Conservation (phyloP, 2,113 vertebrate genomes). For the Leptobrachium ailaonicum region DNA sequence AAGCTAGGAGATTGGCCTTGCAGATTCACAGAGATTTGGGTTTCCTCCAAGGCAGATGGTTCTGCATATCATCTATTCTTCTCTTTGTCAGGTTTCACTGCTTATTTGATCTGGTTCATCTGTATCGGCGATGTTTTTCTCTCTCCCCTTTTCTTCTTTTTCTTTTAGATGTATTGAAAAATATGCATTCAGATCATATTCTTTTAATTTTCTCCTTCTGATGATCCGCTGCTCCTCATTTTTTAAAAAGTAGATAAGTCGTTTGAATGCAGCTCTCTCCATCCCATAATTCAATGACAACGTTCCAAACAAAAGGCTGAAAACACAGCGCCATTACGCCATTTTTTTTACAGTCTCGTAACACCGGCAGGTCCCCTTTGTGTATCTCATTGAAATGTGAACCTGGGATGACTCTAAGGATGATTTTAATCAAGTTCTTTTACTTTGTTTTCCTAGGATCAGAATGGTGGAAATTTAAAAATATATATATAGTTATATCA, state of each 20-base stretch:
- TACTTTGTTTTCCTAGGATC: conserved; percentile 29
- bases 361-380: neutral
- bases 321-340: conserved; percentile 50
- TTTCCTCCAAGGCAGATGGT: conserved; percentile 99
- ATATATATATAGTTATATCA: conserved; percentile 3
- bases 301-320: conserved; percentile 56
- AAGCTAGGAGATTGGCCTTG: conserved; percentile 94
- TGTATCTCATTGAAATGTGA: conserved; percentile 35
- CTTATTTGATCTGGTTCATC: conserved; percentile 90
- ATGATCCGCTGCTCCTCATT: conserved; percentile 53
- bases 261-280: conserved; percentile 70
- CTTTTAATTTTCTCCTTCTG: conserved; percentile 72
- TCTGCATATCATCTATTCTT: conserved; percentile 96
- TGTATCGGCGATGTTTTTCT: conserved; percentile 78
- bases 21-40: conserved; percentile 90
- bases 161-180: conserved; percentile 72
- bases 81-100: conserved; percentile 94
- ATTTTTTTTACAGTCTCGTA: conserved; percentile 46
- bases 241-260: conserved; percentile 68
- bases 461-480: conserved; percentile 18
- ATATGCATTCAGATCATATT: conserved; percentile 82
- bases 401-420: conserved; percentile 27
- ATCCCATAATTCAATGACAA: conserved; percentile 58
- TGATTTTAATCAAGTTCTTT: conserved; percentile 39
- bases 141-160: too few relatives aligned